phyloP scores from a whole-genome alignment of 2,797 vertebrate genomes.

The Leptatherina wallacei region DNA sequence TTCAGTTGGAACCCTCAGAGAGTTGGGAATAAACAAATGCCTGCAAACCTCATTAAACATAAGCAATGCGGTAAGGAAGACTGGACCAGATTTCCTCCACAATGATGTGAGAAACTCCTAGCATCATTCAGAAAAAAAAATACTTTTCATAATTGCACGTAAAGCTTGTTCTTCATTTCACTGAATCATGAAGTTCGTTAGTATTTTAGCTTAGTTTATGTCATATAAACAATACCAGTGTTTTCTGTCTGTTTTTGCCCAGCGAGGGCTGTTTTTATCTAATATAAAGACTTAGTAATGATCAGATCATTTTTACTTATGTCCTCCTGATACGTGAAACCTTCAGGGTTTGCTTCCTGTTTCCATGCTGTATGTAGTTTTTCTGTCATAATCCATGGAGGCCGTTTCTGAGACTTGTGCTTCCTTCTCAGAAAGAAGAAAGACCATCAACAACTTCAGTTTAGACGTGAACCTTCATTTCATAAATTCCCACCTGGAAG shows the following conservation, averaged over 20 bases:
- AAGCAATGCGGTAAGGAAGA: neutral
- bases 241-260: neutral
- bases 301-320: neutral
- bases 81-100: neutral
- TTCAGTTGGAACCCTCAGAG: neutral
- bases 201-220: neutral
- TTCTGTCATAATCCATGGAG: neutral
- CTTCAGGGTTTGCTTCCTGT: neutral
- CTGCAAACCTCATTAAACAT: neutral
- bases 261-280: neutral
- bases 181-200: neutral
- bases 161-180: neutral
- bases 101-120: neutral
- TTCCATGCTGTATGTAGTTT: neutral
- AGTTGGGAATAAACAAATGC: neutral
- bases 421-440: constrained; percentile 7
- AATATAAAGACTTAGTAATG: neutral
- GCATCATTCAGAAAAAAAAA: neutral
- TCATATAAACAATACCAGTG: neutral
- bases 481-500: constrained; percentile 10
- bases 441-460: neutral
- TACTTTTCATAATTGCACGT: neutral
- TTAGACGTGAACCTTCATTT: neutral
- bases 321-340: neutral
- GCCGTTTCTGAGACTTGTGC: neutral